Evolutionary conservation across 92 coral and sea anemone genomes (phyloP), one percentile per base, ranked within the genome.

Genomic region (Hydrozoanthus gracilis): DNA sequence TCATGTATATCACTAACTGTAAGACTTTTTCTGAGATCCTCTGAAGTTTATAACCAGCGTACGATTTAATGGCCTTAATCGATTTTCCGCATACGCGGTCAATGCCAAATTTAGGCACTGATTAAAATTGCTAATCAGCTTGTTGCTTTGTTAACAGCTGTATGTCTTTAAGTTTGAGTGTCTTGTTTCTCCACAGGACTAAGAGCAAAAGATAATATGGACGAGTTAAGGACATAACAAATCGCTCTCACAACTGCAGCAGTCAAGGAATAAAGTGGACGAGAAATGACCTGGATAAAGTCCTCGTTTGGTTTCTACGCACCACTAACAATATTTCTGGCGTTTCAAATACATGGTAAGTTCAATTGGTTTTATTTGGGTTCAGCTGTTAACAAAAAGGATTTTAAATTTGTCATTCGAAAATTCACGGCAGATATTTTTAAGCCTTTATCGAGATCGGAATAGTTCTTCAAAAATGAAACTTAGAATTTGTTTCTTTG

Each of bases 261-360:
- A 64, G 69, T 8, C 3, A 64, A 64, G 18, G 69, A 64, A 35
- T 64, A 3, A 16, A 4, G 72, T 67, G 17, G 13, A 45, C 5
- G 44, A 67, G 72, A 67, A 14, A 67, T 67, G 72, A 45, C 3
- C 0, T 8, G 7, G 35, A 8, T 17, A 39, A 67, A 67, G 11
- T 67, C 17, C 17, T 14, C 4, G 44, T 17, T 14, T 7, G 72
- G 13, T 7, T 67, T 39, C 72, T 67, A 67, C 46, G 18, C 17
- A 7, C 6, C 45, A 5, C 3, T 20, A 6, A 45, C 72, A 20
- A 67, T 67, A 67, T 67, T 67, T 5, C 72, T 67, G 9, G 44
- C 35, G 44, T 67, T 67, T 20, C 46, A 67, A 67, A 67, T 20
- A 45, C 72, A 67, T 8, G 72, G 72, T 67, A 65, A 65, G 71